Evolutionary conservation across 2,888 invertebrate genomes (phyloP), one percentile per base, ranked within the genome.

Genomic region (Magallana nippona): DNA sequence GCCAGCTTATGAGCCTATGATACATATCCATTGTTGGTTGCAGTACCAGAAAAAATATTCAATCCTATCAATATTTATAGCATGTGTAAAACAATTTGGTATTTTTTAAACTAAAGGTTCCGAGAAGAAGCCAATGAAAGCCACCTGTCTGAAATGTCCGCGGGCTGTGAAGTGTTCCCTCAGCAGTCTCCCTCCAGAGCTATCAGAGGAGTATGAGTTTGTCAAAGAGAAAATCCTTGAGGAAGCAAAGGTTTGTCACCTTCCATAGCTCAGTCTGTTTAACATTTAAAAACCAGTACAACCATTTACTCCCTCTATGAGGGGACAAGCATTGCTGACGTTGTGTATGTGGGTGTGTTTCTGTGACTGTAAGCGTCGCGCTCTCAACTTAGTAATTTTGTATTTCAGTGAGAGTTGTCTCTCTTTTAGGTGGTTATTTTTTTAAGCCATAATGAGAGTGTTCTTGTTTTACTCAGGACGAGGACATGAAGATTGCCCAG

Each of bases 401-500:
- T n/a, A n/a, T n/a, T n/a, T n/a, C n/a, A n/a, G n/a, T n/a, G n/a
- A n/a, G n/a, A n/a, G n/a, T n/a, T n/a, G n/a, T n/a, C n/a, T n/a
- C n/a, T n/a, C n/a, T n/a, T n/a, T n/a, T n/a, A n/a, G n/a, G n/a
- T n/a, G n/a, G n/a, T n/a, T n/a, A n/a, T n/a, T n/a, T n/a, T n/a
- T n/a, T n/a, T n/a, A n/a, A n/a, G n/a, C n/a, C n/a, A 60, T 71
- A 32, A 71, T 71, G 2, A 32, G 3, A 3, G 22, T 71, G 13
- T 32, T 32, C 71, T 27, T 32, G 78, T 32, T 32, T 8, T 11
- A 63, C 81, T 44, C 82, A 92, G 91, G 89, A 89, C 81, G 83
- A 79, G 10, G 91, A 92, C 84, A 84, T 86, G 13, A 79, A 87
- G 77, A 55, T 91, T 32, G 92, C 92, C 8, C 79, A 86, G 81